phyloP scores from a whole-genome alignment of 2,113 vertebrate species.

The Xiphias gladius region DNA sequence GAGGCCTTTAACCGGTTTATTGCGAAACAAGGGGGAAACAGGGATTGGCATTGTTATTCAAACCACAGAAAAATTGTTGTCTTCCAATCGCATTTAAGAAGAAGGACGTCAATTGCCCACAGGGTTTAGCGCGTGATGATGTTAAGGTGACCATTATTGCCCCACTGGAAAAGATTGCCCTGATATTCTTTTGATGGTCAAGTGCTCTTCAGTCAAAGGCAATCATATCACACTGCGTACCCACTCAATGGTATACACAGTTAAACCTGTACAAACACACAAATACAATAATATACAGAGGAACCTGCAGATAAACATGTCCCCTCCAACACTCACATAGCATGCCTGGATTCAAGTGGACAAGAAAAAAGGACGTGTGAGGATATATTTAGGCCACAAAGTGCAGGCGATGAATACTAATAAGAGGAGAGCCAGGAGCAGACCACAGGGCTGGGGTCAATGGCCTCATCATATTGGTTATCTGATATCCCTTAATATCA shows the following conservation, averaged over 20 bases:
- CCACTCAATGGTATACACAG: not conserved
- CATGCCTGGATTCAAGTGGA: constrained; percentile 1
- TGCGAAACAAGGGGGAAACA: constrained; percentile 68
- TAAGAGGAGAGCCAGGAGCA: not conserved
- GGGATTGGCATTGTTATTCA: constrained; percentile 74
- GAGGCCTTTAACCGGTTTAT: constrained; percentile 67
- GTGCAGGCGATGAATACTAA: not conserved
- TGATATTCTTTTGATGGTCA: constrained; percentile 62
- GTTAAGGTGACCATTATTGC: constrained; percentile 70
- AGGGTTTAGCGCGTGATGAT: constrained; percentile 74
- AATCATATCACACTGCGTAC: constrained; percentile 37
- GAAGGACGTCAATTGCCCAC: constrained; percentile 55
- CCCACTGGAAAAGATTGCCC: constrained; percentile 45
- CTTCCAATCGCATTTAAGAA: constrained; percentile 46
- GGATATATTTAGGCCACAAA: constrained; percentile 12
- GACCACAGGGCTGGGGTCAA: not conserved
- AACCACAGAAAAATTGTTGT: constrained; percentile 68
- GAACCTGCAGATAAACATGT: constrained; percentile 3
- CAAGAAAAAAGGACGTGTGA: not conserved
- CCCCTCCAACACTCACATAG: not conserved
- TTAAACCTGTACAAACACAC: constrained; percentile 22
- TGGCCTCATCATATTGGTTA: constrained; percentile 7
- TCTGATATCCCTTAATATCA: not conserved
- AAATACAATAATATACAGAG: constrained; percentile 16
- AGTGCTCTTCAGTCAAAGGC: constrained; percentile 62